phyloP scores from a whole-genome alignment of 2,888 invertebrate genomes.

The Macropis europaea region DNA sequence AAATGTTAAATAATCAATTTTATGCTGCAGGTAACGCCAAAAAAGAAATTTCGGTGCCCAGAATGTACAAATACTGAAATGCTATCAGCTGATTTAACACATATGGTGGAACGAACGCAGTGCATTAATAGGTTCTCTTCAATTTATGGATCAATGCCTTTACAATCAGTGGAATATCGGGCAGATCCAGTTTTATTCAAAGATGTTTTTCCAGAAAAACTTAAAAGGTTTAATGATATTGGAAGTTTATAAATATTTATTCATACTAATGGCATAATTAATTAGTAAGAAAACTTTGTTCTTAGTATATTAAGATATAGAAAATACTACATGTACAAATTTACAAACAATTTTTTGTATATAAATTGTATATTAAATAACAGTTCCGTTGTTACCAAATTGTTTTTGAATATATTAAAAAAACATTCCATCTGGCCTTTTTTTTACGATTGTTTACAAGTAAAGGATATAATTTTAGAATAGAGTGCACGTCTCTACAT shows the following conservation, averaged over 20 bases:
- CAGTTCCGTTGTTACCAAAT: no score
- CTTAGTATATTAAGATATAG: neutral
- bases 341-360: no score
- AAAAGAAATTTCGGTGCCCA: conserved; percentile 98
- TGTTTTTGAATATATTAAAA: no score
- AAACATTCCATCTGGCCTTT: no score
- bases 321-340: neutral
- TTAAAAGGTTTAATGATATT: conserved; percentile 93
- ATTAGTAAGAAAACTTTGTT: neutral
- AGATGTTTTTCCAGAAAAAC: conserved; percentile 90
- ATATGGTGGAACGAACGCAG: conserved; percentile 95
- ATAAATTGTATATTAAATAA: no score
- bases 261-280: neutral
- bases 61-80: conserved; percentile 96
- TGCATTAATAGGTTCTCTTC: conserved; percentile 90
- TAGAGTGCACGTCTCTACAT: no score
- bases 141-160: conserved; percentile 93
- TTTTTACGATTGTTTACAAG: no score
- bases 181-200: conserved; percentile 97
- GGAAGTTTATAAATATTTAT: conserved; percentile 87
- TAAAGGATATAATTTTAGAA: no score
- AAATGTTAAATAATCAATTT: neutral
- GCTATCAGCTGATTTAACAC: conserved; percentile 94
- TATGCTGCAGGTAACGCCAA: conserved; percentile 88
- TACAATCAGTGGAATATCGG: conserved; percentile 93